Percentiles rank a stretch among this genome's conserved stretches.
Conservation (phyloP, 2,113 vertebrate genomes). For the Cyprinodon brontotheroides region DNA sequence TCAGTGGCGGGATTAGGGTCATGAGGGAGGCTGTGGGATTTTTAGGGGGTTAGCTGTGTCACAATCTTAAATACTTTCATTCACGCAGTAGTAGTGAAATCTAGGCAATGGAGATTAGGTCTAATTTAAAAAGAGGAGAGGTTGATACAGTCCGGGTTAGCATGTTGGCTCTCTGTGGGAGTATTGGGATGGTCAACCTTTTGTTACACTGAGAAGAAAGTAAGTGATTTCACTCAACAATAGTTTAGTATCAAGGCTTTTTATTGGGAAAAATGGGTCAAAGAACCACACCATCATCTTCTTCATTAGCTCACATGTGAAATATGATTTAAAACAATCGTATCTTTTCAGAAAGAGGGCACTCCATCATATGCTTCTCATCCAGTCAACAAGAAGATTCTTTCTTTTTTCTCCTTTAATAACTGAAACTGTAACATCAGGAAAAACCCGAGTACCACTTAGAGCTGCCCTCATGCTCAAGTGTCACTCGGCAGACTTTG, state of each 20-base stretch:
- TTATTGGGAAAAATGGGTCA: neutral
- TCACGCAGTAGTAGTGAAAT: too few relatives aligned
- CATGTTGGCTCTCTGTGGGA: too few relatives aligned
- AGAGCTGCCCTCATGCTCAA: slow-evolving; percentile 16
- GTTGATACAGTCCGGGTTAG: too few relatives aligned
- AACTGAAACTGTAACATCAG: neutral
- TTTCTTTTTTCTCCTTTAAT: neutral
- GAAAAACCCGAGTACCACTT: neutral
- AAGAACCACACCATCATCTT: neutral
- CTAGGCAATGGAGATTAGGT: too few relatives aligned
- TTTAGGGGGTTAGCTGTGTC: too few relatives aligned
- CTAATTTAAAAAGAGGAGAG: too few relatives aligned
- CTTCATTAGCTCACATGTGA: neutral
- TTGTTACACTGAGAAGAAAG: too few relatives aligned
- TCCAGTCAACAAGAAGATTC: neutral
- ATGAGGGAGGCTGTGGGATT: too few relatives aligned
- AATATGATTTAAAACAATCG: neutral
- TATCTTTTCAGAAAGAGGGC: neutral
- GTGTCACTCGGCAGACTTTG: slow-evolving; percentile 36
- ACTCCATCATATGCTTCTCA: slow-evolving; percentile 23
- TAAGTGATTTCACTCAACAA: neutral
- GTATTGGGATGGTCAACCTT: too few relatives aligned
- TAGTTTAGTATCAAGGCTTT: neutral
- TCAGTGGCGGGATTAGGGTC: too few relatives aligned
- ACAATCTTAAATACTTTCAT: too few relatives aligned